These are phyloP conservation scores for Drosophila aff. DNA, from an alignment of 1,140 invertebrate genomes.

Conservation along the genomic window DNA sequence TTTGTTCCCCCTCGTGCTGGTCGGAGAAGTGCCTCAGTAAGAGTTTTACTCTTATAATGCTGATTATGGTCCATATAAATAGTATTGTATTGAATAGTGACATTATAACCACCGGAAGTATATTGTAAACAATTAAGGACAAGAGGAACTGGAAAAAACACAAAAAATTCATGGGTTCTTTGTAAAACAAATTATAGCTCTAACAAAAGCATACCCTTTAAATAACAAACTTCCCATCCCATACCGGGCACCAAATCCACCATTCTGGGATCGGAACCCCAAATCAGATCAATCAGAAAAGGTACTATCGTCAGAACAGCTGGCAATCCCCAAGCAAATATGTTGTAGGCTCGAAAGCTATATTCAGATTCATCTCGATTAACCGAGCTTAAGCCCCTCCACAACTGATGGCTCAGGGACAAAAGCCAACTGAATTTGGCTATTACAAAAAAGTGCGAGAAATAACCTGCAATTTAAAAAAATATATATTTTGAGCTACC, in stretches of 20 bases:
- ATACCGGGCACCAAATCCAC: not conserved
- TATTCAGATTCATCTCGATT: not conserved
- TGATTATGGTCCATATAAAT: not conserved
- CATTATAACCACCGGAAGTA: not conserved
- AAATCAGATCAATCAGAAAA: not conserved
- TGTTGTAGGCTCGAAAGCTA: not conserved
- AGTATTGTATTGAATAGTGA: not conserved
- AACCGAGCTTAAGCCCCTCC: not conserved
- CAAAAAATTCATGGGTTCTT: not conserved
- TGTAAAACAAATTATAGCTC: not conserved
- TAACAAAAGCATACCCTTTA: not conserved
- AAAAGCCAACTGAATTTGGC: not conserved
- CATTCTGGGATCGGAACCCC: not conserved
- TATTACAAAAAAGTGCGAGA: fast-evolving
- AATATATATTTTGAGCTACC: no score
- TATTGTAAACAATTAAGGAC: no score
- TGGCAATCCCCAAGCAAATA: not conserved
- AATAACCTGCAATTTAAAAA: not conserved
- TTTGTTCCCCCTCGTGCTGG: no score
- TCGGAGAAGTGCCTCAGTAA: not conserved
- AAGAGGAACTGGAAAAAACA: no score
- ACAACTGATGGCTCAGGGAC: not conserved
- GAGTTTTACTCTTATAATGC: not conserved
- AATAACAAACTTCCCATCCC: not conserved
- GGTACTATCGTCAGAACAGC: not conserved